phyloP scores from a whole-genome alignment of 2,113 vertebrate genomes.

The Craseonycteris thonglongyai region DNA sequence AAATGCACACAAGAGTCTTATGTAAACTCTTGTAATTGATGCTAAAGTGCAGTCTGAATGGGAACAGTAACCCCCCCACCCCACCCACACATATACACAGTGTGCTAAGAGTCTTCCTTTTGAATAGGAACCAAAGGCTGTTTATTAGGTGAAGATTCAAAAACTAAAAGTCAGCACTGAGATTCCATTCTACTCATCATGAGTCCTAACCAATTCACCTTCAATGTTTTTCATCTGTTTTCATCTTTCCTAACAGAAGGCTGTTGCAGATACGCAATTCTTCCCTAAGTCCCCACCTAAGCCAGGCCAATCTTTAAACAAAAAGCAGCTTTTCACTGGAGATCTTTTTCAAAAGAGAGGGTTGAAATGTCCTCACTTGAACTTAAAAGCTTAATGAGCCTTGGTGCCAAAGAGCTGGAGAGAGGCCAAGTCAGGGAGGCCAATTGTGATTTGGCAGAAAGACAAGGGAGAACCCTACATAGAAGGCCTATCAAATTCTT shows the following conservation, averaged over 20 bases:
- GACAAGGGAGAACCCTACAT: constrained; percentile 47
- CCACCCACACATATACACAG: not conserved
- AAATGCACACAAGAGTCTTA: not conserved
- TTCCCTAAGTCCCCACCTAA: constrained; percentile 46
- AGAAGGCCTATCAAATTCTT: constrained; percentile 59
- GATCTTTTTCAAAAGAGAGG: constrained; percentile 46
- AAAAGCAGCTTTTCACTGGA: constrained; percentile 52
- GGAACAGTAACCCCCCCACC: not conserved
- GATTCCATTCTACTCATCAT: not conserved
- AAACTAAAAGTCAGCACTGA: not conserved
- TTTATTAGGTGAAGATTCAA: not conserved
- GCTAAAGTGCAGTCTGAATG: not conserved
- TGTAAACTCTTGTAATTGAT: not conserved
- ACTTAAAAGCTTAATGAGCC: constrained; percentile 77
- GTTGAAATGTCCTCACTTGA: constrained; percentile 77
- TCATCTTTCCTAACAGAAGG: constrained; percentile 30
- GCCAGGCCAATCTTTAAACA: constrained; percentile 31
- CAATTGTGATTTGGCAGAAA: constrained; percentile 69
- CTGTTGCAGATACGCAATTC: not conserved
- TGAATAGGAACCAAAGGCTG: not conserved
- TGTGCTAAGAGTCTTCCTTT: constrained; percentile 1
- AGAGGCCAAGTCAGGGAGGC: constrained; percentile 65
- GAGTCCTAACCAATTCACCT: not conserved
- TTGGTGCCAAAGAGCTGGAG: constrained; percentile 71
- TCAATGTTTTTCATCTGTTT: constrained; percentile 9